phyloP scores from a whole-genome alignment of 2,888 invertebrate genomes.

The Pammene fasciana region DNA sequence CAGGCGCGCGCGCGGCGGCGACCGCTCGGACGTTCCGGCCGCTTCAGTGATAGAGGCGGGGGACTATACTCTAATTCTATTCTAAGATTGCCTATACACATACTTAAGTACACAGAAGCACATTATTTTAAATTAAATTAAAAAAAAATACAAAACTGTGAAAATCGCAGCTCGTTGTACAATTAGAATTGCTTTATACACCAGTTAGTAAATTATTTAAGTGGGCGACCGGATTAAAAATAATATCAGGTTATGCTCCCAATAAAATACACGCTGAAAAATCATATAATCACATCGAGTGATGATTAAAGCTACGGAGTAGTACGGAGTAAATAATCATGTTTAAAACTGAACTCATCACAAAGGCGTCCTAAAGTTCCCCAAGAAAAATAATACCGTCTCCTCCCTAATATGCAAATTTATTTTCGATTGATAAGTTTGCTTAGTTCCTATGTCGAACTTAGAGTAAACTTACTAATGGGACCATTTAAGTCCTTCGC shows the following conservation, averaged over 20 bases:
- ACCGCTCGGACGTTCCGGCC: conserved; percentile 2
- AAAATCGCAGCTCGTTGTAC: too few species aligned
- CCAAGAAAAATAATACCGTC: conserved; percentile 30
- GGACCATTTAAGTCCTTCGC: conserved; percentile 59
- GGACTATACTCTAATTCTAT: too few species aligned
- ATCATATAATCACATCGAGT: neutral
- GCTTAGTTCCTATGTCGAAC: conserved; percentile 49
- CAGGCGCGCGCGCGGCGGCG: neutral
- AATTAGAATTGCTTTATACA: too few species aligned
- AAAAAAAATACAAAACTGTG: too few species aligned
- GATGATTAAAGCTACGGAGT: neutral
- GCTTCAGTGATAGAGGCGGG: neutral
- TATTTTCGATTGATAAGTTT: conserved; percentile 34
- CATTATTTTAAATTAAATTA: too few species aligned
- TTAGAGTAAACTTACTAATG: conserved; percentile 58
- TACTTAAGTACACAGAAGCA: too few species aligned
- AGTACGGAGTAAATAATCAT: neutral
- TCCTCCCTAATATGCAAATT: conserved; percentile 29
- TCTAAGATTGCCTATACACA: too few species aligned
- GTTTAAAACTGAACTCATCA: conserved; percentile 12
- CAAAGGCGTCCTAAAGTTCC: conserved; percentile 16
- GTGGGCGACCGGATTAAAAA: too few species aligned
- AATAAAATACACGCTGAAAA: too few species aligned
- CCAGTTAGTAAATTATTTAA: too few species aligned
- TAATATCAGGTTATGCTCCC: too few species aligned